Conservation (phyloP, 2,113 vertebrate species). For the Leucoraja erinaceus region DNA sequence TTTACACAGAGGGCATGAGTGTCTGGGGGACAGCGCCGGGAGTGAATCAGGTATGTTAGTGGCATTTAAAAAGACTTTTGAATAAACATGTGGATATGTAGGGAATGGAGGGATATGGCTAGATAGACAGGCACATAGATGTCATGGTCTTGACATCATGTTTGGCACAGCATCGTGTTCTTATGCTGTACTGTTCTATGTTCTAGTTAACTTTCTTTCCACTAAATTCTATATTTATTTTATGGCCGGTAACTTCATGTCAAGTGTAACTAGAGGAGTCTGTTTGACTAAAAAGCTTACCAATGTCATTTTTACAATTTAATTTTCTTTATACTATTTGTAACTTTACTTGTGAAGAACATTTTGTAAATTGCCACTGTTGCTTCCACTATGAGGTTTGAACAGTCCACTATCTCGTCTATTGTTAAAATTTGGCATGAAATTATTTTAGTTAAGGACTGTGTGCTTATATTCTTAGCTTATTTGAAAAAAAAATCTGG, state of each 20-base stretch:
- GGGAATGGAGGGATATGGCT: too few relatives aligned
- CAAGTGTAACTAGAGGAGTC: background rate
- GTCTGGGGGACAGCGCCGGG: too few relatives aligned
- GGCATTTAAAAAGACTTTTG: too few relatives aligned
- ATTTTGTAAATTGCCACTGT: background rate
- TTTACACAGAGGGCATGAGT: too few relatives aligned
- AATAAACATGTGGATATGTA: too few relatives aligned
- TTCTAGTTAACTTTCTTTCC: background rate
- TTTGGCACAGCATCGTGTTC: too few relatives aligned
- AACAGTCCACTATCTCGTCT: background rate
- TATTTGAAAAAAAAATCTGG: background rate
- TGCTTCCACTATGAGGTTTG: background rate
- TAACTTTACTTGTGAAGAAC: background rate
- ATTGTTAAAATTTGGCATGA: background rate
- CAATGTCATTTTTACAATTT: background rate
- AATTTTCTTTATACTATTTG: background rate
- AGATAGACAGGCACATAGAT: too few relatives aligned
- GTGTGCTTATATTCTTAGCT: background rate
- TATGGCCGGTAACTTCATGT: background rate
- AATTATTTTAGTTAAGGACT: background rate
- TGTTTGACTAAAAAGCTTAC: background rate
- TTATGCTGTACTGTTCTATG: too few relatives aligned
- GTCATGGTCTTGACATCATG: too few relatives aligned
- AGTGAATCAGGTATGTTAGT: too few relatives aligned
- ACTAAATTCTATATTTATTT: background rate